Percentiles rank a stretch among this genome's conserved stretches.
Evolutionary conservation across 2,888 invertebrate genomes (phyloP).

Genomic region (Synanthedon vespiformis): DNA sequence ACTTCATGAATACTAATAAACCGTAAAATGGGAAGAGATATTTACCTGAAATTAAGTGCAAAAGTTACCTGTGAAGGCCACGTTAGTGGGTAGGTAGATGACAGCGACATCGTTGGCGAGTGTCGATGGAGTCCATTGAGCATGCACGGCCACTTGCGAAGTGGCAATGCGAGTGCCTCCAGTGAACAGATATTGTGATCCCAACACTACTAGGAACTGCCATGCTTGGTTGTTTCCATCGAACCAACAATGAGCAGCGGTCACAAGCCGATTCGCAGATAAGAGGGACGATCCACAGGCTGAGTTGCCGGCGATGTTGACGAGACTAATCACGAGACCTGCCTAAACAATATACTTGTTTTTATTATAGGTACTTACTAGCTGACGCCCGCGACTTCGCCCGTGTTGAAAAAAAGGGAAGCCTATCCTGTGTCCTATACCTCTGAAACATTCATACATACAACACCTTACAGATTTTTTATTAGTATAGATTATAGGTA

Average conservation of each 20-base stretch:
- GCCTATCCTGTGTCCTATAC: no score
- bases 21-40: not conserved
- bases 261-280: constrained; percentile 24
- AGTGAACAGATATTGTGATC: constrained; percentile 26
- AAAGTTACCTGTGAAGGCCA: constrained; percentile 19
- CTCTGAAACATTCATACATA: no score
- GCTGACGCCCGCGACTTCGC: no score
- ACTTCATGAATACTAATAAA: not conserved
- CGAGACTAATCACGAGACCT: constrained; percentile 31
- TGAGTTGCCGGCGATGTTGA: constrained; percentile 20
- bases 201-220: constrained; percentile 31
- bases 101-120: constrained; percentile 36
- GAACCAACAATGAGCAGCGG: constrained; percentile 46
- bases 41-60: not conserved
- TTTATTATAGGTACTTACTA: no score
- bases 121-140: constrained; percentile 17
- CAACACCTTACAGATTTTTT: no score
- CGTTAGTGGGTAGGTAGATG: constrained; percentile 24
- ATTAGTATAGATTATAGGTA: no score
- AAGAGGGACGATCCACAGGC: constrained; percentile 38
- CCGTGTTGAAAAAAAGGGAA: no score
- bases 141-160: constrained; percentile 25
- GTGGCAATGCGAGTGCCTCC: constrained; percentile 34
- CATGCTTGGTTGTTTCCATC: constrained; percentile 27
- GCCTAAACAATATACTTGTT: constrained; percentile 16